Base-by-base conservation (phyloP, 2,888 invertebrate genomes). In the Tromatobia lineatoria region DNA sequence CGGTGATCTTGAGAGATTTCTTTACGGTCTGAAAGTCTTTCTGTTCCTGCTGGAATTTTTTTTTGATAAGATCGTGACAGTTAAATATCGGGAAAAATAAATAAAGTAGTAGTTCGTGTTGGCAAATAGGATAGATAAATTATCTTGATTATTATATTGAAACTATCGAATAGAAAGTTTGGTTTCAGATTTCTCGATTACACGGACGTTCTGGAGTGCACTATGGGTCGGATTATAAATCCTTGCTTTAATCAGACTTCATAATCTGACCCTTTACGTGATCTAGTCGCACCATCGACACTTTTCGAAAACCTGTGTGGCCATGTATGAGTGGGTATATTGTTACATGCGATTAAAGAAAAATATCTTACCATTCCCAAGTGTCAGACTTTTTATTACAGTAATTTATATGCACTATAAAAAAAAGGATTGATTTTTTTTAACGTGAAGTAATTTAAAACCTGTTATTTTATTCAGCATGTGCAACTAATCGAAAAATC, bases 81-180 rank as follows among this genome's bases (percentile, higher is more conserved):
- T 29, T 10, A 2, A 61, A n/a, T 34, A 59, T 29, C 15, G 15
- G 25, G 13, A 34, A 34, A 34, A 13, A 61, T 1, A 34, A 34
- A 29, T n/a, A 34, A 29, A 15, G 7, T 7, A 13, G 61, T 34
- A 34, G 29, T 15, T 59, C 23, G 23, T 29, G 57, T 61, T n/a
- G 3, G 15, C 13, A 18, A 34, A 18, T 34, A 61, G n/a, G 61
- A 61, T 15, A 61, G 34, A 61, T 61, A 34, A 61, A 69, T 61
- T 75, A 81, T 81, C 75, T 64, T 75, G 69, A 81, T 81, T 81
- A 81, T 81, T 81, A 81, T 81, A 81, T 81, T 76, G 75, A 81
- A 81, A 81, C 59, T 81, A 75, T 81, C 81, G 81, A 76, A 76
- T 81, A 76, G 81, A 81, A 81, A 81, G 81, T 81, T 81, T 75